Base-by-base conservation (phyloP, 2,797 vertebrate genomes). In the Melanotaenia maccullochi region DNA sequence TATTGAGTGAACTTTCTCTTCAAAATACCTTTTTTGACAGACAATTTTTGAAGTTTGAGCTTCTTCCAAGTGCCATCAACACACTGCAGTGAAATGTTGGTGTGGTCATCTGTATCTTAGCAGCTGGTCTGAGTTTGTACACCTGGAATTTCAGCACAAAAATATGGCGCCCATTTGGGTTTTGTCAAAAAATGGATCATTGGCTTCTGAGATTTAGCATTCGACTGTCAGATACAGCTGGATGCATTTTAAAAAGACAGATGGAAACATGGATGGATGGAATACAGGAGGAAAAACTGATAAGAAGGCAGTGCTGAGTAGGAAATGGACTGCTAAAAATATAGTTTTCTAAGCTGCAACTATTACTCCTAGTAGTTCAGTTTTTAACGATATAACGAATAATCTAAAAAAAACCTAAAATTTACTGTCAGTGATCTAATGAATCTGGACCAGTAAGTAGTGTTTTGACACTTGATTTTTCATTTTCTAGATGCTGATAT, bases 191-290 rank as follows among this genome's bases (percentile, higher is more conserved):
- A 65, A 5, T 0, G 4, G 61, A 82, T 82, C 74, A 72, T 51
- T 61, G 72, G 55, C 64, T 69, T 80, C 36, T 52, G 36, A 83
- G 58, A 81, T 78, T 70, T 76, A 60, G 60, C 16, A 36, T 74
- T 58, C 79, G 80, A 85, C 38, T 81, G 82, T 77, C 82, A 76
- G 69, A 68, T 60, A 44, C 67, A 83, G 73, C 76, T 67, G 75
- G 75, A 76, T 79, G 47, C 69, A 61, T 78, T 68, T 54, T 55
- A 60, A 55, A 32, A 36, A 55, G 68, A 60, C 68, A 22, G 65
- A 75, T 25, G 25, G 65, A 83, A 57, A 71, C 63, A 55, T 60
- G 61, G 66, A 70, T 60, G 40, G 55, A 70, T 71, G 40, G 61
- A 70, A 74, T 68, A 8, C 71, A 73, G 71, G 55, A 65, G 30